Base-by-base conservation (phyloP, 2,888 invertebrate genomes). In the Protophormia terraenovae region DNA sequence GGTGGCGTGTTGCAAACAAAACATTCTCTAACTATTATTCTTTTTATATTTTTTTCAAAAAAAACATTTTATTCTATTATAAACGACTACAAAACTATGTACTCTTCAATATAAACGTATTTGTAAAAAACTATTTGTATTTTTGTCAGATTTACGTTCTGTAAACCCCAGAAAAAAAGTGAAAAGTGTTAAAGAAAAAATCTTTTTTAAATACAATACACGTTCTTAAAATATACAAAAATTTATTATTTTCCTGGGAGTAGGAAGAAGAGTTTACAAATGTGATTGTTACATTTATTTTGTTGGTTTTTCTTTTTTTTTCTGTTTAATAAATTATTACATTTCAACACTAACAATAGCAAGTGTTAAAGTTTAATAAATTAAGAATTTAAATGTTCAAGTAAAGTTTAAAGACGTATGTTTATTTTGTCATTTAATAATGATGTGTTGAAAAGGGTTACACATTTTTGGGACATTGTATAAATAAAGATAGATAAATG, bases 51-150 rank as follows among this genome's bases (percentile, higher is more conserved):
- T 16, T 58, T 55, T 27, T 29, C 2, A n/a, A 29, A n/a, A 55
- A 14, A 27, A 16, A n/a, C n/a, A n/a, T 67, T 67, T 67, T 29
- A 66, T 66, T 72, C 60, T 72, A 47, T 60, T 41, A 58, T 55
- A 27, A 41, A 14, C 38, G 29, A 32, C 47, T 47, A 41, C 7
- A 32, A 6, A 7, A 6, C 5, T 32, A 7, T 32, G 32, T 24
- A 41, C 19, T 47, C 10, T 29, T 47, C 12, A 29, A 66, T 29
- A 29, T 8, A 45, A 66, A 45, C 10, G 29, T 45, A 29, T 45
- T 16, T 66, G 12, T 66, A 8, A 29, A 16, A 45, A 66, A 27
- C 55, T 55, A 32, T 58, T 58, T 58, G n/a, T 58, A 12, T 53
- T 27, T 53, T 14, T 53, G 53, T 53, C 53, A 24, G 53, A 53